Conservation (phyloP, 2,113 vertebrate species). For the Empidonax traillii region DNA sequence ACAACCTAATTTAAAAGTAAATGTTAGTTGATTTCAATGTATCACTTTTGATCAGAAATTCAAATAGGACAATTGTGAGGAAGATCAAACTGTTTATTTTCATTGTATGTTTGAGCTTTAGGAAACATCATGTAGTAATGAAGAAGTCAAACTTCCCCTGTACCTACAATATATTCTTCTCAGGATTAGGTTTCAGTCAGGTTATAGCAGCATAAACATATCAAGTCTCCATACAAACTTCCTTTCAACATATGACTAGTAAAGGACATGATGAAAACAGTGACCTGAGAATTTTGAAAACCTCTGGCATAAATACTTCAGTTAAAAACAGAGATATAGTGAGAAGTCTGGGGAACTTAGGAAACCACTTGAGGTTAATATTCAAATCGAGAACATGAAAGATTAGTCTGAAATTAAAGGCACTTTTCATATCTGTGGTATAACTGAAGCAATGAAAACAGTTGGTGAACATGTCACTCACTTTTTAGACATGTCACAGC, state of each 20-base stretch:
- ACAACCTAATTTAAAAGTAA: not conserved
- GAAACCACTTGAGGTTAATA: constrained; percentile 57
- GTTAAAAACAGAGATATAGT: constrained; percentile 58
- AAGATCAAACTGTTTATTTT: not conserved
- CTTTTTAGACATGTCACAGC: constrained; percentile 71
- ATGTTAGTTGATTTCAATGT: not conserved
- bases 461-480: constrained; percentile 68
- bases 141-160: not conserved
- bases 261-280: constrained; percentile 52
- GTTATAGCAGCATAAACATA: not conserved
- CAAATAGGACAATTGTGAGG: not conserved
- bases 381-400: constrained; percentile 60
- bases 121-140: not conserved
- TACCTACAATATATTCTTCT: not conserved
- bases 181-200: not conserved
- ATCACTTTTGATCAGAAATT: not conserved
- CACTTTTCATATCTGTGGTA: constrained; percentile 57
- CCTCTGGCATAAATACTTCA: constrained; percentile 15
- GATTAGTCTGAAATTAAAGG: constrained; percentile 68
- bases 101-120: not conserved
- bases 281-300: constrained; percentile 41
- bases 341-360: constrained; percentile 35
- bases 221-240: not conserved
- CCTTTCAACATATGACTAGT: not conserved
- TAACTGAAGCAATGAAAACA: constrained; percentile 72